These are phyloP conservation scores for Melieria picta DNA, from an alignment of 2,888 invertebrate genomes.

Conservation along the genomic window DNA sequence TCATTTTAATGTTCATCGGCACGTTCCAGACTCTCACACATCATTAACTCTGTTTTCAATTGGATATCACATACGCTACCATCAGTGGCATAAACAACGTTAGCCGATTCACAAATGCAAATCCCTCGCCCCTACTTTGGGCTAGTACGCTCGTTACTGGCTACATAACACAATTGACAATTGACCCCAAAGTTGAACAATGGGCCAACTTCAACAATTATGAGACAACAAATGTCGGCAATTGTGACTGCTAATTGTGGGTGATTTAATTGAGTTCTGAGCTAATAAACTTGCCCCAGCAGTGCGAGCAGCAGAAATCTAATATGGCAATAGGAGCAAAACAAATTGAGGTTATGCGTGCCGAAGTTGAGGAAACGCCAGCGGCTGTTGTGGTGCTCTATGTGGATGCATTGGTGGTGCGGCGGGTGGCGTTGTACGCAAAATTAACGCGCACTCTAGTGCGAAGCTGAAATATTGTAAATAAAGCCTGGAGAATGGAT, in stretches of 20 bases:
- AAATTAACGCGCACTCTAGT: neutral
- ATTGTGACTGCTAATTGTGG: constrained; percentile 34
- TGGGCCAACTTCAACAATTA: constrained; percentile 31
- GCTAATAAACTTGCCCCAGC: constrained; percentile 12
- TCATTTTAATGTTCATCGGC: too few relatives aligned
- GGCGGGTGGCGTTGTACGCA: neutral
- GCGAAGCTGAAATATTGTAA: too few relatives aligned
- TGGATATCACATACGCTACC: too few relatives aligned
- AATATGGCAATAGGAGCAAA: constrained; percentile 20
- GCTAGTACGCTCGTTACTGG: too few relatives aligned
- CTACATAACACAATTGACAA: constrained; percentile 24
- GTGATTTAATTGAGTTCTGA: constrained; percentile 30
- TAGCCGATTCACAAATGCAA: too few relatives aligned
- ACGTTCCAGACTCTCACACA: too few relatives aligned
- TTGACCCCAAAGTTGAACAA: constrained; percentile 35
- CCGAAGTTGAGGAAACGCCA: neutral
- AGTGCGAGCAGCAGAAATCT: neutral
- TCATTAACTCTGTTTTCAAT: too few relatives aligned
- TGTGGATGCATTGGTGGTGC: neutral
- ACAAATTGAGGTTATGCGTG: constrained; percentile 21
- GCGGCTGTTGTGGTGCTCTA: neutral
- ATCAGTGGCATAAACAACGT: too few relatives aligned
- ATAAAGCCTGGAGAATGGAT: too few relatives aligned
- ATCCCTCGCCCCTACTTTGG: too few relatives aligned
- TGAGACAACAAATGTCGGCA: constrained; percentile 29